Evolutionary conservation across 2,113 vertebrate genomes (phyloP).

Genomic region (Salvelinus sp.): DNA sequence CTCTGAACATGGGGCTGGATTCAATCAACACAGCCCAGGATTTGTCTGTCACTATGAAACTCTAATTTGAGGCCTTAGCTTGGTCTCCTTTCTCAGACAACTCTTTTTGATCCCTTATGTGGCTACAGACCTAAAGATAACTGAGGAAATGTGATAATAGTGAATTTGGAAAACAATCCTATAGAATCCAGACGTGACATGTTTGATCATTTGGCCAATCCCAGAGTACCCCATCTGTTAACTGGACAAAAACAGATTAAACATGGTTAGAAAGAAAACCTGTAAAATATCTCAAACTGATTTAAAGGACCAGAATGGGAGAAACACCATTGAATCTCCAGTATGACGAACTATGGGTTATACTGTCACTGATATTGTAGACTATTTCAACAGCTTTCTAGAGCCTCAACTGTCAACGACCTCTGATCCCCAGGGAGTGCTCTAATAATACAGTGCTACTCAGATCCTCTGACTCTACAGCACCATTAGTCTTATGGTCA

Average conservation of each 20-base stretch:
- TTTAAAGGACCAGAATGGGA: too few relatives aligned
- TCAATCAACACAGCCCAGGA: constrained; percentile 22
- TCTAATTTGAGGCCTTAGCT: constrained; percentile 28
- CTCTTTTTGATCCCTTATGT: not conserved
- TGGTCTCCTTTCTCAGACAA: constrained; percentile 5
- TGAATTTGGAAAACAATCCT: not conserved
- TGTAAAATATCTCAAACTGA: too few relatives aligned
- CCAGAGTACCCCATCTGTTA: too few relatives aligned
- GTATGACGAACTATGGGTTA: not conserved
- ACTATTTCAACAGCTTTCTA: not conserved
- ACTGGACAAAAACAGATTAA: too few relatives aligned
- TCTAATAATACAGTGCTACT: not conserved
- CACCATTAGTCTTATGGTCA: not conserved
- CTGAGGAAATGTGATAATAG: not conserved
- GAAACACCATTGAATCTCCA: too few relatives aligned
- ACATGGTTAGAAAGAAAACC: too few relatives aligned
- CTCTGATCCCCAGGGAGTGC: not conserved
- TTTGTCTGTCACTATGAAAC: constrained; percentile 21
- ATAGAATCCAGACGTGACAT: too few relatives aligned
- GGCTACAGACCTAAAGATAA: not conserved
- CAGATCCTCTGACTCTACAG: not conserved
- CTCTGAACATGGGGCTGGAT: constrained; percentile 7
- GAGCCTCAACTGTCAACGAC: not conserved
- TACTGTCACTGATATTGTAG: not conserved
- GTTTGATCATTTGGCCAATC: too few relatives aligned